Base-by-base conservation (phyloP, 2,113 vertebrate genomes). In the Neodon shergylaensis region DNA sequence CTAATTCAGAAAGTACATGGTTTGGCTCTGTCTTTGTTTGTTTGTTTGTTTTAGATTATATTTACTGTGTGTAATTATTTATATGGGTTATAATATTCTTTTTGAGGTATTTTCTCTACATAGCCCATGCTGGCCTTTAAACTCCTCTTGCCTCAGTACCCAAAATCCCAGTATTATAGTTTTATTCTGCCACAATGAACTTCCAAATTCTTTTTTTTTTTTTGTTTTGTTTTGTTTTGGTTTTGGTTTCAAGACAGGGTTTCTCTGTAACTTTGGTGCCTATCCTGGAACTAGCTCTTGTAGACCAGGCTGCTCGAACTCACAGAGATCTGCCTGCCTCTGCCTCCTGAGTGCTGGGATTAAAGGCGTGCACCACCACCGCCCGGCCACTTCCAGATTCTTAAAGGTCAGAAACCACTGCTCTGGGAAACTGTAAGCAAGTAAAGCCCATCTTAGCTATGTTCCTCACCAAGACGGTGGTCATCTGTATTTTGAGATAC, bases 331-430 rank as follows among this genome's bases (percentile, higher is more conserved):
- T 0, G 13, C 54, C 54, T 58, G 54, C 54, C 17, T 58, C 54
- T 58, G 54, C 54, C 54, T 58, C 54, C 19, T 1, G 1, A 58
- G 5, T 58, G 16, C 54, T 54, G 16, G 54, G 2, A 17, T 54
- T 54, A 54, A 54, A 54, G 4, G 54, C 54, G 16, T 54, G 54
- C 16, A 0, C 54, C 54, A 58, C 17, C 17, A 58, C 54, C 1
- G 17, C 54, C 54, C 54, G 0, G 17, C 17, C 1, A 22, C 8
- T 74, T 93, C 17, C 42, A 13, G n/a, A 92, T 92, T 96, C 28
- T 88, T 94, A 82, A 63, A 89, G 61, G 16, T 95, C 87, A 91
- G 78, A 95, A 96, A 82, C 28, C 13, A 85, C 21, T 95, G 49
- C 22, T 92, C 11, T 65, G 49, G 52, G 58, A 97, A 84, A 26